phyloP scores from a whole-genome alignment of 1,140 invertebrate genomes.

The Hylaeus volcanicus region DNA sequence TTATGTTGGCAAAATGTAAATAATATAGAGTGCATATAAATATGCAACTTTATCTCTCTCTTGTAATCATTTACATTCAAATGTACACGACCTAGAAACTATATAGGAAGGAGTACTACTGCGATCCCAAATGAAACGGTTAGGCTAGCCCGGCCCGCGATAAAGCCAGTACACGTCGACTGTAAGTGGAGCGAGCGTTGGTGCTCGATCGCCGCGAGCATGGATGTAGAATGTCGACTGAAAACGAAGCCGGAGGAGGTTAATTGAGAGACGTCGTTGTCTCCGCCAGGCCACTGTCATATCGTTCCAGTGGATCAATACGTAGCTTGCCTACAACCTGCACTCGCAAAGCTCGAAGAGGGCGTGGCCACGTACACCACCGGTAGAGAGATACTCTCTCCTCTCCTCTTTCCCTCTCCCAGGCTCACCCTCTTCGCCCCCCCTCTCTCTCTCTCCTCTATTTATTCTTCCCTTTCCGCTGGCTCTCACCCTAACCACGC shows the following conservation, averaged over 20 bases:
- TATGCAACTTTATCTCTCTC: too few relatives aligned
- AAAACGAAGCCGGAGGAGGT: constrained; percentile 47
- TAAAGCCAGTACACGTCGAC: not conserved
- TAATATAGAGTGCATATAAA: too few relatives aligned
- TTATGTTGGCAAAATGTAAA: too few relatives aligned
- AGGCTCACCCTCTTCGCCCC: constrained; percentile 2
- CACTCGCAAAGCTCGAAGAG: constrained; percentile 75
- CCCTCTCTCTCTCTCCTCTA: constrained; percentile 31
- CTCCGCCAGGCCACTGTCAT: constrained; percentile 74
- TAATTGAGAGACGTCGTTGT: constrained; percentile 79
- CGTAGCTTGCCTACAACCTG: constrained; percentile 77
- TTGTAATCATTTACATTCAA: too few relatives aligned
- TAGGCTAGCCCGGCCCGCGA: too few relatives aligned
- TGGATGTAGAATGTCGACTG: not conserved
- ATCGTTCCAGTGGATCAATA: constrained; percentile 80
- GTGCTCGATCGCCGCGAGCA: not conserved
- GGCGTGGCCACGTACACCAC: constrained; percentile 78
- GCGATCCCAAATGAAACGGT: too few relatives aligned
- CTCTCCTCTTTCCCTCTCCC: constrained; percentile 35
- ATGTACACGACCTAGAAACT: too few relatives aligned
- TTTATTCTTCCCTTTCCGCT: constrained; percentile 9
- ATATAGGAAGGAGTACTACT: too few relatives aligned
- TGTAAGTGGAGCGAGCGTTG: not conserved
- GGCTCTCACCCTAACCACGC: constrained; percentile 15
- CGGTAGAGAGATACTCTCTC: constrained; percentile 67